phyloP scores from a whole-genome alignment of 2,797 vertebrate genomes.

The Muscicapa comitata region DNA sequence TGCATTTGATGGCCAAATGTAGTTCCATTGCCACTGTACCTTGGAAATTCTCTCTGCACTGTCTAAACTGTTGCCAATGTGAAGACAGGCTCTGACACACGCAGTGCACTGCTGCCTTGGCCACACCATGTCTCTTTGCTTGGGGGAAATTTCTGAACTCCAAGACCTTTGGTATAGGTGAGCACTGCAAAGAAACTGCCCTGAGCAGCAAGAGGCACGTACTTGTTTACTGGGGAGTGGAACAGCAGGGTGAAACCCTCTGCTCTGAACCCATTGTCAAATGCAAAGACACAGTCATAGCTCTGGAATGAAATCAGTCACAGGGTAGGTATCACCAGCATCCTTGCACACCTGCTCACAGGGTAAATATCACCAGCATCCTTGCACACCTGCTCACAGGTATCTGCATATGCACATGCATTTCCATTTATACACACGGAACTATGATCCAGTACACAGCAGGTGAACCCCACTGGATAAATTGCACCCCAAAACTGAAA shows the following conservation, averaged over 20 bases:
- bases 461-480: background rate
- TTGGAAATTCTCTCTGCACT: background rate
- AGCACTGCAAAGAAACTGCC: rapidly evolving
- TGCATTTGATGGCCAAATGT: background rate
- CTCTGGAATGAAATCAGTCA: background rate
- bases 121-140: rapidly evolving
- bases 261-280: background rate
- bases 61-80: rapidly evolving
- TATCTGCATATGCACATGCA: background rate
- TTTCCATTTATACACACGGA: background rate
- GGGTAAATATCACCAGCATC: background rate
- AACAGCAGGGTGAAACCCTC: background rate
- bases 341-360: background rate
- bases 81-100: background rate
- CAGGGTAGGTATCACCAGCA: background rate
- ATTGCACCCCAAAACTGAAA: background rate
- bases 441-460: background rate
- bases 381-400: background rate
- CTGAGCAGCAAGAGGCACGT: rapidly evolving
- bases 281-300: background rate
- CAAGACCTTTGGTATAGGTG: background rate
- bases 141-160: background rate
- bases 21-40: no score
- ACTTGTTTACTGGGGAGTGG: background rate
- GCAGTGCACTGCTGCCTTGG: background rate